phyloP scores from a whole-genome alignment of 2,797 vertebrate genomes.

The Allobates femoralis region DNA sequence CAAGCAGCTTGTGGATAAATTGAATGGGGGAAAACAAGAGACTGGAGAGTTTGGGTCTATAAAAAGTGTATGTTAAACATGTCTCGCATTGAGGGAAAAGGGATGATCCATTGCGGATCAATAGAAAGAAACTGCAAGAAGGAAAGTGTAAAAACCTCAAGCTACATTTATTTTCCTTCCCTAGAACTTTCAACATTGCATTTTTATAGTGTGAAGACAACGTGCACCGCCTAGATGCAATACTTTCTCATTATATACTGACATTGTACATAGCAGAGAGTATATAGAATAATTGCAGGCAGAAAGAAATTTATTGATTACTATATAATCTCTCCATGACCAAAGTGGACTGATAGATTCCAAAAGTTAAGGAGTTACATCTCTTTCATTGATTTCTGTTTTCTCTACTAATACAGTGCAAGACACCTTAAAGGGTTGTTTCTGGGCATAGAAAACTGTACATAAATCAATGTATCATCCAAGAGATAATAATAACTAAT shows the following conservation, averaged over 20 bases:
- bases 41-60: slow-evolving; percentile 57
- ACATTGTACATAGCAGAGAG: slow-evolving; percentile 11
- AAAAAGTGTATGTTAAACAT: slow-evolving; percentile 57
- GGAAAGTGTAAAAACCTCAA: background rate
- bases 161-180: background rate
- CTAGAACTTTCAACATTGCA: background rate
- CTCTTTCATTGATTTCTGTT: slow-evolving; percentile 28
- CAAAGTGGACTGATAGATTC: slow-evolving; percentile 29
- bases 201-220: slow-evolving; percentile 10
- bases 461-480: no score
- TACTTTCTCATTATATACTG: slow-evolving; percentile 8
- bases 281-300: slow-evolving; percentile 27
- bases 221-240: background rate
- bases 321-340: slow-evolving; percentile 20
- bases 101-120: slow-evolving; percentile 42
- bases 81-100: slow-evolving; percentile 35
- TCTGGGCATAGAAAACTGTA: no score
- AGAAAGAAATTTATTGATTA: slow-evolving; percentile 32
- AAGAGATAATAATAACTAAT: no score
- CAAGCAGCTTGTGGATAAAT: slow-evolving; percentile 50
- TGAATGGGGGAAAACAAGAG: slow-evolving; percentile 48
- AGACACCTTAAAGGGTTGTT: background rate
- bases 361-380: slow-evolving; percentile 40
- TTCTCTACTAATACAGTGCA: background rate
- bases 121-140: slow-evolving; percentile 20